These are phyloP conservation scores for Phalacrocorax brasilianus DNA, from an alignment of 2,113 vertebrate species.

Conservation along the genomic window DNA sequence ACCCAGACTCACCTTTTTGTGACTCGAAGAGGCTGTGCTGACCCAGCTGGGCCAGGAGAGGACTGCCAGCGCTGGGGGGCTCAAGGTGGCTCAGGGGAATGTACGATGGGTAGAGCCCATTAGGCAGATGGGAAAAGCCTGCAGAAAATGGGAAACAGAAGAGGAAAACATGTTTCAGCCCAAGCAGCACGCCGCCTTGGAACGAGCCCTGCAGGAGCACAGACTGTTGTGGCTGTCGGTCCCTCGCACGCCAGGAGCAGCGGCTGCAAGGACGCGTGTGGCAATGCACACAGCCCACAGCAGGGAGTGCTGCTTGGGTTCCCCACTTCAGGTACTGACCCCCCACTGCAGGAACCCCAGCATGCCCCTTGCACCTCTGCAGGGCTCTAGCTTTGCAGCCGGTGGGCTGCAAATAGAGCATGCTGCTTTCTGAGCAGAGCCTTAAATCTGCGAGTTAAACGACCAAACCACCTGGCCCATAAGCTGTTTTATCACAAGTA, in stretches of 20 bases:
- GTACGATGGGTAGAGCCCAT: conserved; percentile 89
- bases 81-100: conserved; percentile 93
- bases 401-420: fast-evolving
- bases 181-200: background rate
- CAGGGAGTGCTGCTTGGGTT: fast-evolving
- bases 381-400: background rate
- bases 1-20: conserved; percentile 87
- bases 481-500: background rate
- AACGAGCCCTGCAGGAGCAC: background rate
- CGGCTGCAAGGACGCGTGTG: fast-evolving
- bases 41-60: conserved; percentile 83
- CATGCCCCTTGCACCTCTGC: fast-evolving
- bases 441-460: background rate
- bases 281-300: background rate
- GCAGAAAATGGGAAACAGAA: conserved; percentile 36
- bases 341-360: fast-evolving
- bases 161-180: conserved; percentile 2
- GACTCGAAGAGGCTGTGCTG: conserved; percentile 91
- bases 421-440: background rate
- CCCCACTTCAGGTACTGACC: background rate
- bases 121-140: conserved; percentile 90
- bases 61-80: conserved; percentile 74
- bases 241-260: background rate
- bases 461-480: background rate
- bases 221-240: conserved; percentile 9